phyloP scores from a whole-genome alignment of 2,888 invertebrate genomes.

The Thymelicus acteon region DNA sequence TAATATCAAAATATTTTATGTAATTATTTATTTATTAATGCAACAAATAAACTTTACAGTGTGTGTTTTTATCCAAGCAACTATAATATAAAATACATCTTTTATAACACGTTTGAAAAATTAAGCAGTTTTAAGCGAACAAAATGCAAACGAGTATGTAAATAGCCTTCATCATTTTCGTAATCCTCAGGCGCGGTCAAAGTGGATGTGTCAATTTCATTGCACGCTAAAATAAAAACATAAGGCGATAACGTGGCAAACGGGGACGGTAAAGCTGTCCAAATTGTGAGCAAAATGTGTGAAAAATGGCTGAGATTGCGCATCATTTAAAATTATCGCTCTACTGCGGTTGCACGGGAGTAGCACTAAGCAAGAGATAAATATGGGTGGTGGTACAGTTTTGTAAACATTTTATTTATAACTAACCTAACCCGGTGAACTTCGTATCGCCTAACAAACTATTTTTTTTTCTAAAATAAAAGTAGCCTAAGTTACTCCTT shows the following conservation, averaged over 20 bases:
- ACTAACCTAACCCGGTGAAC: too few relatives aligned
- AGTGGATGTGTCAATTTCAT: slow-evolving; percentile 38
- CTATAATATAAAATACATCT: not conserved
- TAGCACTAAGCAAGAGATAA: slow-evolving; percentile 48
- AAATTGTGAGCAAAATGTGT: slow-evolving; percentile 38
- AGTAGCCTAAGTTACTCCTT: too few relatives aligned
- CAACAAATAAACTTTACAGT: too few relatives aligned
- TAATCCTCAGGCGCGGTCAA: slow-evolving; percentile 31
- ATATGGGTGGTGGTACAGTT: slow-evolving; percentile 21
- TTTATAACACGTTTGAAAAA: slow-evolving; percentile 5
- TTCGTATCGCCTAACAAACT: too few relatives aligned
- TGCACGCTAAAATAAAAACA: slow-evolving; percentile 36
- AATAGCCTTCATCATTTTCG: slow-evolving; percentile 26
- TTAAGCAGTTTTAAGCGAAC: slow-evolving; percentile 25
- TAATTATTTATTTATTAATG: too few relatives aligned
- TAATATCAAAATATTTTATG: too few relatives aligned
- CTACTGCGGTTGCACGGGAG: slow-evolving; percentile 44
- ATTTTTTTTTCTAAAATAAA: too few relatives aligned
- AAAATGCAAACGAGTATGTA: slow-evolving; percentile 34
- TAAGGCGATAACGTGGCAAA: slow-evolving; percentile 36
- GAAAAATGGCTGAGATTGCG: slow-evolving; percentile 42
- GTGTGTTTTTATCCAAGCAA: too few relatives aligned
- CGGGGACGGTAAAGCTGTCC: slow-evolving; percentile 35
- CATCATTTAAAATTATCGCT: slow-evolving; percentile 48
- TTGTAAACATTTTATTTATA: slow-evolving; percentile 12